Percentiles rank a stretch among this genome's conserved stretches.
phyloP scores from a whole-genome alignment of 2,113 vertebrate genomes.

The Triplophysa dalaica region DNA sequence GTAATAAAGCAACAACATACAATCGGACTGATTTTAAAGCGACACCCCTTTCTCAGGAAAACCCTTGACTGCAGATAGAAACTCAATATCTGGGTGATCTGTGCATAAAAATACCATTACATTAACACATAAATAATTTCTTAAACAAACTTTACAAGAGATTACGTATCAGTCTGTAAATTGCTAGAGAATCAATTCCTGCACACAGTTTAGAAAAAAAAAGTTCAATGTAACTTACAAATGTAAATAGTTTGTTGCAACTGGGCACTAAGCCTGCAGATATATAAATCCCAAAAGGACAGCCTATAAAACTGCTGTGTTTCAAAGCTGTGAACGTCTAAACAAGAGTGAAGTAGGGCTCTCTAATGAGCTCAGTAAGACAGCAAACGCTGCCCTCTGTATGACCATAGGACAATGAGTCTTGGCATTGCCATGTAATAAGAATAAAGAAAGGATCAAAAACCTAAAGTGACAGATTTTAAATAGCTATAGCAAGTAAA shows the following conservation, averaged over 20 bases:
- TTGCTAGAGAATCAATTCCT: not conserved
- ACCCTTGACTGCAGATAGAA: not conserved
- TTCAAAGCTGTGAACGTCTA: not conserved
- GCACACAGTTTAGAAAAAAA: no score
- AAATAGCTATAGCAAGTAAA: not conserved
- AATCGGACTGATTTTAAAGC: not conserved
- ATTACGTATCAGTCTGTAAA: not conserved
- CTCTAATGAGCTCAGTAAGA: not conserved
- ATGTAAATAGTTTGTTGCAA: not conserved
- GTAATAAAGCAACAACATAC: not conserved
- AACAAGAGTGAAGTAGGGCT: no score
- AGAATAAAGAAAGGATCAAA: not conserved
- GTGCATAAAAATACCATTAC: not conserved
- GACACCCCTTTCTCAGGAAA: not conserved
- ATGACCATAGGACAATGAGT: not conserved
- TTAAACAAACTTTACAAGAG: not conserved
- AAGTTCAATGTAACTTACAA: no score
- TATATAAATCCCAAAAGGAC: not conserved
- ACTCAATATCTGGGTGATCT: not conserved
- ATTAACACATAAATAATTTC: conserved; percentile 1
- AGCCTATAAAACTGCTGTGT: not conserved
- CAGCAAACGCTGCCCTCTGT: not conserved
- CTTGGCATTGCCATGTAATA: not conserved
- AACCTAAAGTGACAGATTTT: conserved; percentile 7
- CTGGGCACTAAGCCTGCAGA: not conserved